phyloP scores from a whole-genome alignment of 2,888 invertebrate genomes.

The Sinelater perroti region DNA sequence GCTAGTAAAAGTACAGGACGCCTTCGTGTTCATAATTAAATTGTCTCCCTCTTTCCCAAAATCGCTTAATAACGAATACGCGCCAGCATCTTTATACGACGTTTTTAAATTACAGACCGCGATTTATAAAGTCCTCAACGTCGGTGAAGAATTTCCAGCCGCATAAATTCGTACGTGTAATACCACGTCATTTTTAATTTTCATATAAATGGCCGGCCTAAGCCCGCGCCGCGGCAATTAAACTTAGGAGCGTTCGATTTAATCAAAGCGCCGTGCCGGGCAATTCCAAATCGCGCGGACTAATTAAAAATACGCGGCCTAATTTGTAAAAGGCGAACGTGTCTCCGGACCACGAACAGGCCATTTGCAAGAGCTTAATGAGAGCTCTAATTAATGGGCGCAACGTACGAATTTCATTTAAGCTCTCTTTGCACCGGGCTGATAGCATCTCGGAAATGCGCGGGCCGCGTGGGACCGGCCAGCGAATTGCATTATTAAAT shows the following conservation, averaged over 20 bases:
- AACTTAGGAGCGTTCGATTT: conserved; percentile 24
- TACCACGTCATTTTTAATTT: conserved; percentile 28
- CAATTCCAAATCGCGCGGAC: conserved; percentile 26
- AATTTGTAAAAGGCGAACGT: conserved; percentile 38
- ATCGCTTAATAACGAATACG: conserved; percentile 32
- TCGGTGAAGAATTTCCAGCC: conserved; percentile 29
- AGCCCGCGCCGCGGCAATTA: conserved; percentile 25
- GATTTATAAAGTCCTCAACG: conserved; percentile 30
- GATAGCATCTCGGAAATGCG: conserved; percentile 31
- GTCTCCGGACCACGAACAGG: conserved; percentile 34
- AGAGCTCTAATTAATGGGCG: conserved; percentile 38
- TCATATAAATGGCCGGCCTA: conserved; percentile 28
- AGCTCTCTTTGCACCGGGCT: conserved; percentile 26
- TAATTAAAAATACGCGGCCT: conserved; percentile 37
- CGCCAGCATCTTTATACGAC: conserved; percentile 32
- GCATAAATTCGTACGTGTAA: conserved; percentile 27
- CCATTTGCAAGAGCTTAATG: conserved; percentile 38
- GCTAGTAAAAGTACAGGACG: conserved; percentile 28
- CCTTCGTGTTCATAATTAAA: conserved; percentile 31
- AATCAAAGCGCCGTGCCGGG: conserved; percentile 27
- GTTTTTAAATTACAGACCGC: conserved; percentile 33
- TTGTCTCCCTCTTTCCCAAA: conserved; percentile 28
- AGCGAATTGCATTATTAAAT: conserved; percentile 24
- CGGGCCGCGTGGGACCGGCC: conserved; percentile 20
- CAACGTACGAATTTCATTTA: conserved; percentile 37